Conservation (phyloP, 1,140 invertebrate genomes). For the Hylaeus volcanicus region DNA sequence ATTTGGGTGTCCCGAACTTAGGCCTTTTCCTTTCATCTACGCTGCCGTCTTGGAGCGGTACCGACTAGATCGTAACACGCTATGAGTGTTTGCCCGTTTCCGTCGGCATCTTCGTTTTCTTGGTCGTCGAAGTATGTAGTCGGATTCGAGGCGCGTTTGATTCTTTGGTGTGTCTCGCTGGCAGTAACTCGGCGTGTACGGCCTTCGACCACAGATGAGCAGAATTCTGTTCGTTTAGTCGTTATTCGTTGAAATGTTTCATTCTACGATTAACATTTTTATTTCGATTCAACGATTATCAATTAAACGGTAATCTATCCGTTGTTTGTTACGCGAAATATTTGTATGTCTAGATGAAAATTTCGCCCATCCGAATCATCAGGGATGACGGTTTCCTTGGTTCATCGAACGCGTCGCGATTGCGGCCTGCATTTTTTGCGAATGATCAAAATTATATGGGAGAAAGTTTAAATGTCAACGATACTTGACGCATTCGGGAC, state of each 20-base stretch:
- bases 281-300: too few relatives aligned
- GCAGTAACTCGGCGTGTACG: conserved; percentile 51
- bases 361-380: too few relatives aligned
- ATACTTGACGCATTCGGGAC: too few relatives aligned
- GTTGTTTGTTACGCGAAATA: too few relatives aligned
- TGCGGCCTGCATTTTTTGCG: not conserved
- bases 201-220: not conserved
- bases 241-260: too few relatives aligned
- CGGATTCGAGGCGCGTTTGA: conserved; percentile 28
- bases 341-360: too few relatives aligned
- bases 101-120: not conserved
- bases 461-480: not conserved
- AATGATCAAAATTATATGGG: not conserved
- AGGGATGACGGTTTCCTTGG: conserved; percentile 41
- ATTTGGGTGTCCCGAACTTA: conserved; percentile 37
- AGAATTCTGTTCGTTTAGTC: too few relatives aligned
- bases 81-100: not conserved
- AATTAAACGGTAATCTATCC: too few relatives aligned
- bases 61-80: conserved; percentile 48
- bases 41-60: conserved; percentile 30
- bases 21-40: conserved; percentile 50
- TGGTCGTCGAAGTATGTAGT: conserved; percentile 20
- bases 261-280: too few relatives aligned
- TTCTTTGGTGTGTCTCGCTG: conserved; percentile 41
- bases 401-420: conserved; percentile 36